Percentiles rank a stretch among this genome's conserved stretches.
Conservation (phyloP, 1,140 invertebrate species). For the Ips typographus region DNA sequence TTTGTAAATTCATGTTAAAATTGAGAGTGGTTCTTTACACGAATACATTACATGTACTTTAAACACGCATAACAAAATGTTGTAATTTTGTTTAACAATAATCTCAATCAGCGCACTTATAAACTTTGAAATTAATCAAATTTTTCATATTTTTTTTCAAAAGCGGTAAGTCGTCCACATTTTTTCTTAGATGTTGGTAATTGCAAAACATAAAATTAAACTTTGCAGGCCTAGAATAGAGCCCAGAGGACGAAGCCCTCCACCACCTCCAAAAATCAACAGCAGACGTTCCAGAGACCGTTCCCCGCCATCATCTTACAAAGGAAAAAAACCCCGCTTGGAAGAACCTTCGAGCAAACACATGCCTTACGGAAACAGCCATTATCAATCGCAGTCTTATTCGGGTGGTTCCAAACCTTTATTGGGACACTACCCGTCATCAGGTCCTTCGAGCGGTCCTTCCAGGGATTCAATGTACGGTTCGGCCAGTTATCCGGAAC, state of each 20-base stretch:
- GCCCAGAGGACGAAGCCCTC: constrained; percentile 16
- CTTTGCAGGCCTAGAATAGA: constrained; percentile 8
- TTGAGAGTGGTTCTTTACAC: too few relatives aligned
- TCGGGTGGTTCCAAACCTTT: constrained; percentile 6
- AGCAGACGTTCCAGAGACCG: constrained; percentile 10
- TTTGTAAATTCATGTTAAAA: too few relatives aligned
- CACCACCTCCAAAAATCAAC: constrained; percentile 18
- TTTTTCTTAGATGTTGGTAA: background rate
- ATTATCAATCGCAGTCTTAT: background rate
- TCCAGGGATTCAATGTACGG: constrained; percentile 10
- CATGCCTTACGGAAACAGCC: constrained; percentile 1
- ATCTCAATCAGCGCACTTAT: too few relatives aligned
- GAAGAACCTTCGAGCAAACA: background rate
- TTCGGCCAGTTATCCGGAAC: background rate
- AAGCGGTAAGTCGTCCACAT: background rate
- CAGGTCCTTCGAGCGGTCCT: background rate
- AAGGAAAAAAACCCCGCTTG: background rate
- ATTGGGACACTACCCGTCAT: constrained; percentile 3
- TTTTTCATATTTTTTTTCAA: too few relatives aligned
- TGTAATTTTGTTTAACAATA: too few relatives aligned
- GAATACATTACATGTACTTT: too few relatives aligned
- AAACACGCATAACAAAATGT: too few relatives aligned
- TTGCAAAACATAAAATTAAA: background rate
- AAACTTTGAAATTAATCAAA: too few relatives aligned
- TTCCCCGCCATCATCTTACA: background rate